phyloP scores from a whole-genome alignment of 2,113 vertebrate genomes.

The Barnardius zonarius region DNA sequence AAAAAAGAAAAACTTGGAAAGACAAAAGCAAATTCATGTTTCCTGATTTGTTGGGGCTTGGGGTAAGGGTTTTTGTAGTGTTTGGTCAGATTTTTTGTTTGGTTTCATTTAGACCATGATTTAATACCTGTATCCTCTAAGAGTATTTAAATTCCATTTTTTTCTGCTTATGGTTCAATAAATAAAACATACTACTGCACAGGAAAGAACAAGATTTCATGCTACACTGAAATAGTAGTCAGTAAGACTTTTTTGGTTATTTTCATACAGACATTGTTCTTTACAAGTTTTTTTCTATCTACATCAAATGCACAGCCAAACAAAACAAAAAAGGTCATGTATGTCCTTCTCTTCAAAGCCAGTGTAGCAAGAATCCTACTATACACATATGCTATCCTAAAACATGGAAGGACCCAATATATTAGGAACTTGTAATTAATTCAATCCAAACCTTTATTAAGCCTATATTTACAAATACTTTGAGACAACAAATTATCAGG shows the following conservation, averaged over 20 bases:
- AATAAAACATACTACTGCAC: neutral
- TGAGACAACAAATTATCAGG: neutral
- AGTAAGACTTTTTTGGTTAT: neutral
- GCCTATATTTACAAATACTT: neutral
- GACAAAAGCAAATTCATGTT: neutral
- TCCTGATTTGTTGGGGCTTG: neutral
- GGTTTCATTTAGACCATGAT: neutral
- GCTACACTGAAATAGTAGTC: neutral
- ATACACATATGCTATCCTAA: neutral
- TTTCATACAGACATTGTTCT: neutral
- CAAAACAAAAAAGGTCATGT: neutral
- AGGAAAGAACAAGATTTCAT: neutral
- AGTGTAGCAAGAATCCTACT: neutral
- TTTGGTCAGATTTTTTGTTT: neutral
- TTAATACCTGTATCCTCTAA: neutral
- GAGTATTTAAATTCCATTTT: neutral
- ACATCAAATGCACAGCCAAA: neutral
- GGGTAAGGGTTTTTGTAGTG: rapidly evolving
- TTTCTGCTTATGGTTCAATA: neutral
- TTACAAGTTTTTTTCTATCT: neutral
- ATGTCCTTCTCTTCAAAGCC: neutral
- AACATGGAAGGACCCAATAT: neutral
- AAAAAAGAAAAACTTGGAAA: neutral
- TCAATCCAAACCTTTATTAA: neutral
- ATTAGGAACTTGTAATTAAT: neutral